A percentile compares a stretch with the other conserved stretches of the same genome.
These are phyloP conservation scores for Tachystola acroxantha DNA, from an alignment of 2,888 invertebrate genomes.

Conservation along the genomic window DNA sequence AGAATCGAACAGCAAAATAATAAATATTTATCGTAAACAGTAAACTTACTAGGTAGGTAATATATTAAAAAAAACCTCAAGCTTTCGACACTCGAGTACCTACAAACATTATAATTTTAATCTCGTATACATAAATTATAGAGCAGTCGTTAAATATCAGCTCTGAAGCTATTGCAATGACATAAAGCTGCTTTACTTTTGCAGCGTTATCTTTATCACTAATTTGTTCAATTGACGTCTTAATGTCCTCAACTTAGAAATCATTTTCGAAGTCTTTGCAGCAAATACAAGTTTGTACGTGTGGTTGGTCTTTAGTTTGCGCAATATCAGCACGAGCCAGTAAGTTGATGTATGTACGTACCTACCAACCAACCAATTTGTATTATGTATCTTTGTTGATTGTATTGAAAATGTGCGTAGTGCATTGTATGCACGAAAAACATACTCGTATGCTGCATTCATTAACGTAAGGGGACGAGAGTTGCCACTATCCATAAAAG, in stretches of 20 bases:
- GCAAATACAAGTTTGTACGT: constrained; percentile 24
- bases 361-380: constrained; percentile 22
- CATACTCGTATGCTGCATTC: not conserved
- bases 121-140: constrained; percentile 63
- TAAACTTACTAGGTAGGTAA: too few relatives aligned
- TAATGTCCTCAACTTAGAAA: constrained; percentile 26
- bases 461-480: too few relatives aligned
- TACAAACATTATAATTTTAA: constrained; percentile 60
- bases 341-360: constrained; percentile 32
- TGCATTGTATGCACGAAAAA: constrained; percentile 17
- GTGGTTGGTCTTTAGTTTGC: constrained; percentile 42
- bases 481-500: too few relatives aligned
- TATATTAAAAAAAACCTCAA: constrained; percentile 27
- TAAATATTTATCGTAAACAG: too few relatives aligned
- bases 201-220: constrained; percentile 29
- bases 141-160: constrained; percentile 67
- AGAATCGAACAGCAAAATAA: too few relatives aligned
- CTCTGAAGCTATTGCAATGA: constrained; percentile 60
- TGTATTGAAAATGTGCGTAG: constrained; percentile 30
- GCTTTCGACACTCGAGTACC: constrained; percentile 48
- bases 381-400: constrained; percentile 29
- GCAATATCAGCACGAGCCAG: constrained; percentile 50
- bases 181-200: constrained; percentile 53
- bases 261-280: constrained; percentile 20
- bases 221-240: constrained; percentile 19